Evolutionary conservation across 2,797 vertebrate genomes (phyloP), one percentile per base, ranked within the genome.

Genomic region (Melanotaenia boesemani): DNA sequence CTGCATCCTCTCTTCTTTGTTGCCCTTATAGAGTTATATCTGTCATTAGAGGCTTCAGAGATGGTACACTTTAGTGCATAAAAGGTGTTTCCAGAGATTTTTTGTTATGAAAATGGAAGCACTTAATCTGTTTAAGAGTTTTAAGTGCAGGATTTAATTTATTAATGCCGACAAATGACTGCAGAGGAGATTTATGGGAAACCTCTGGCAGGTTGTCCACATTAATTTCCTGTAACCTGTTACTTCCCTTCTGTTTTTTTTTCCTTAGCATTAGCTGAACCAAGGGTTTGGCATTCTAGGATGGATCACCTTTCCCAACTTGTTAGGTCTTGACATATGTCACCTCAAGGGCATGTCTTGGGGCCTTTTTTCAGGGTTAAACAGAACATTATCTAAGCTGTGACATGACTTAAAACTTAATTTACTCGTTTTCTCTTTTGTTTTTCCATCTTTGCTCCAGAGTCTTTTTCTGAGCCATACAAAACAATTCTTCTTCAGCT

Each of bases 291-390:
- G 24, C 34, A 54, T 10, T 71, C 36, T 57, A 18, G 41, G 20
- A 20, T 48, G 67, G 67, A 68, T 79, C 36, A 68, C 61, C 7
- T 80, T 64, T 67, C 37, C 8, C 26, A 37, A 59, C 32, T 34
- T 59, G 67, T 44, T 62, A 41, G 48, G 20, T 22, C 28, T 5
- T 76, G 56, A 75, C 70, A 67, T 59, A 30, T 10, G 36, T 0
- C 4, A 37, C 2, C 18, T 18, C 1, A n/a, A 16, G 10, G 60
- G 4, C 39, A 46, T 60, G 54, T 22, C 67, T 77, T n/a, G 32
- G 3, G 59, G 16, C 34, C 24, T 66, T 52, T 70, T 77, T 70
- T 13, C 16, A 34, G 22, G 36, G 13, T 60, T 48, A 65, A 80
- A 72, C 41, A 22, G 9, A 9, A 22, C 61, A 39, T 62, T 55